A percentile compares a stretch with the other conserved stretches of the same genome.
phyloP scores from a whole-genome alignment of 2,113 vertebrate species.

The Hiodon tergisus region DNA sequence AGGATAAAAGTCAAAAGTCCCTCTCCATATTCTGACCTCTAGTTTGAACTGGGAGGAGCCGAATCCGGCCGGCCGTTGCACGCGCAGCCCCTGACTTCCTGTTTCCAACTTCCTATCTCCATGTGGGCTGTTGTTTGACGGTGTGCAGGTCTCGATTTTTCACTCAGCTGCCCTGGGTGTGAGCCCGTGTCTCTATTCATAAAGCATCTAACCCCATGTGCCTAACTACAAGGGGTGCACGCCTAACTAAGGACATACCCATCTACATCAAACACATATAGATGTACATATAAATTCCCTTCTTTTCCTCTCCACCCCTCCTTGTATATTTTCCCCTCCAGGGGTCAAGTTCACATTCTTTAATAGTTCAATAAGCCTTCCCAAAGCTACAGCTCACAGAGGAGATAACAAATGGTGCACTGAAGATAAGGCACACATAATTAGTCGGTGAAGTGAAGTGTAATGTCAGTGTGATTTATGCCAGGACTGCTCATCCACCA shows the following conservation, averaged over 20 bases:
- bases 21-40: constrained; percentile 13
- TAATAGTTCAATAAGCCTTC: not conserved
- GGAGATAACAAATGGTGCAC: constrained; percentile 15
- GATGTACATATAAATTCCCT: not conserved
- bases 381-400: not conserved
- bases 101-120: constrained; percentile 21
- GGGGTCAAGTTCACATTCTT: constrained; percentile 15
- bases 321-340: not conserved
- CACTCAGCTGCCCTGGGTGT: not conserved
- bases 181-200: not conserved
- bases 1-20: constrained; percentile 7
- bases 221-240: not conserved
- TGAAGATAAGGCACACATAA: constrained; percentile 8
- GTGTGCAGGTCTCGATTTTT: not conserved
- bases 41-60: not conserved
- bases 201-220: not conserved
- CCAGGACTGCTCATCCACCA: not conserved
- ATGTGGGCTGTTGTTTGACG: not conserved
- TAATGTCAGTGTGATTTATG: constrained; percentile 6
- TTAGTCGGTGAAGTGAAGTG: not conserved
- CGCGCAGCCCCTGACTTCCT: constrained; percentile 11
- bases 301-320: constrained; percentile 5
- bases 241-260: not conserved
- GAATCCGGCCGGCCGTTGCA: not conserved
- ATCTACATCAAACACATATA: not conserved